Percentiles rank a stretch among this genome's conserved stretches.
phyloP scores from a whole-genome alignment of 2,888 invertebrate species.

The Sarcophaga caerulescens region DNA sequence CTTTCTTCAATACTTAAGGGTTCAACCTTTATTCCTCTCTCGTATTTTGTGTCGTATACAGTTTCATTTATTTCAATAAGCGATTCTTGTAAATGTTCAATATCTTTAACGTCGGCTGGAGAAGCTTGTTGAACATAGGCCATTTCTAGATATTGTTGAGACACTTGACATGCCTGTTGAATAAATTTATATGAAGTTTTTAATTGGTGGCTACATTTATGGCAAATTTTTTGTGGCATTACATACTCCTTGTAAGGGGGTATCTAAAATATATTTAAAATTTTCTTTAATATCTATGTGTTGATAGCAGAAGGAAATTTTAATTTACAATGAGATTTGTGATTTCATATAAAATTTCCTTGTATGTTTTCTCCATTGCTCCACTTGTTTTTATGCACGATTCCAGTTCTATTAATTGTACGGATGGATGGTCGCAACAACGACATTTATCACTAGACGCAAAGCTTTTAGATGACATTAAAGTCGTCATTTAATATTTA shows the following conservation, averaged over 20 bases:
- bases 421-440: constrained; percentile 50
- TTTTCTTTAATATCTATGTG: neutral
- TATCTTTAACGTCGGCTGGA: constrained; percentile 33
- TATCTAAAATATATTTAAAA: constrained; percentile 26
- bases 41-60: neutral
- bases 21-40: constrained; percentile 27
- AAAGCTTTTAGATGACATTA: neutral
- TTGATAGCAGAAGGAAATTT: neutral
- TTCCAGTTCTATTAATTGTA: constrained; percentile 38
- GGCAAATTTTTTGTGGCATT: constrained; percentile 59
- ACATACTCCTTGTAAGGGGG: neutral
- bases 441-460: constrained; percentile 20
- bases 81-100: constrained; percentile 51
- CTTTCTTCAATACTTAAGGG: constrained; percentile 30
- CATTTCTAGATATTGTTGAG: neutral
- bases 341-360: constrained; percentile 48
- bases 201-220: constrained; percentile 37
- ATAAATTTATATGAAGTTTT: constrained; percentile 49
- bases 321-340: constrained; percentile 36
- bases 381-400: neutral
- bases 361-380: constrained; percentile 32
- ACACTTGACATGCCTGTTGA: constrained; percentile 27
- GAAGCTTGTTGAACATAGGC: neutral
- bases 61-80: constrained; percentile 45
- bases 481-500: too few relatives aligned